These are phyloP conservation scores for Chrysopa pallens DNA, from an alignment of 1,140 invertebrate genomes.

Conservation along the genomic window DNA sequence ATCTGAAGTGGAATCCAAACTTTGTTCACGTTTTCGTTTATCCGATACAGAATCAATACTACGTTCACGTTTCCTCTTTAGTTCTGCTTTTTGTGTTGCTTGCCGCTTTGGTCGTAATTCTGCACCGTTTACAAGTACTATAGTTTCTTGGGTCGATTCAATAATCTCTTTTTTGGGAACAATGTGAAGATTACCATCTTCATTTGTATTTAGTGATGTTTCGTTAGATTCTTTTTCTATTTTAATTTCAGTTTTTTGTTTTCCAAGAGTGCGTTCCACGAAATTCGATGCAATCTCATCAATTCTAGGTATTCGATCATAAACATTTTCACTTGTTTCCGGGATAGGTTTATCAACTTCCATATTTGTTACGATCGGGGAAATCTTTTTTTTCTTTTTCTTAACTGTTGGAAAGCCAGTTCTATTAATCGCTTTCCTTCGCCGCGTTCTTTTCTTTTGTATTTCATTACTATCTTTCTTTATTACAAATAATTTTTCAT, in stretches of 20 bases:
- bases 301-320: conserved; percentile 41
- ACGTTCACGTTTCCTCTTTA: neutral
- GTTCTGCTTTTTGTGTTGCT: neutral
- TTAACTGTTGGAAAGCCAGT: conserved; percentile 74
- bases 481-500: conserved; percentile 10
- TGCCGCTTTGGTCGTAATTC: neutral
- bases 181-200: neutral
- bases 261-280: conserved; percentile 29
- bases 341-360: no score
- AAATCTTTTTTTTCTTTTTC: conserved; percentile 60
- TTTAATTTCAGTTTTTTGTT: conserved; percentile 12
- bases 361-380: neutral
- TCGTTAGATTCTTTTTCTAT: neutral
- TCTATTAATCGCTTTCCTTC: conserved; percentile 61
- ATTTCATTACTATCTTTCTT: conserved; percentile 35
- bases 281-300: conserved; percentile 42
- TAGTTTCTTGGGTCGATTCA: neutral
- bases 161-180: neutral
- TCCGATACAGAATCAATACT: neutral
- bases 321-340: conserved; percentile 14
- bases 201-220: neutral
- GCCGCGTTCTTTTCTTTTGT: conserved; percentile 18
- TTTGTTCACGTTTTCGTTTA: neutral
- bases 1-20: conserved; percentile 22
- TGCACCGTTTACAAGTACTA: neutral